Evolutionary conservation across 2,888 invertebrate species (phyloP).

Genomic region (Criorhina ranunculi): DNA sequence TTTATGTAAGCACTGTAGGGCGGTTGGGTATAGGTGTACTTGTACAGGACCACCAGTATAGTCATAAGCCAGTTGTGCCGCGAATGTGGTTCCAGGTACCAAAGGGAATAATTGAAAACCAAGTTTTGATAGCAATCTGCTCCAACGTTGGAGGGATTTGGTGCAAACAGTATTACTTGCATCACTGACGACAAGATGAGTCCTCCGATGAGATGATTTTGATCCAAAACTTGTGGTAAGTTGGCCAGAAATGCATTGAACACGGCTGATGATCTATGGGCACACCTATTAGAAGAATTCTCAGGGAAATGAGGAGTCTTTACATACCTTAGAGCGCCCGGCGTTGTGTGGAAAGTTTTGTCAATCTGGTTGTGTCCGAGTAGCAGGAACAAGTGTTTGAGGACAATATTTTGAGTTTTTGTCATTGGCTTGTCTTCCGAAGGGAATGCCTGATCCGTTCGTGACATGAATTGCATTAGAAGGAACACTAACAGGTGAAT

Average conservation of each 20-base stretch:
- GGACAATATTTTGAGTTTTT: conserved; percentile 93
- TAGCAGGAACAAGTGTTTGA: conserved; percentile 95
- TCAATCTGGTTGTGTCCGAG: conserved; percentile 97
- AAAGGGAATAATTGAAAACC: conserved; percentile 90
- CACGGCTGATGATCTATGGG: conserved; percentile 92
- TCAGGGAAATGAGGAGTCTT: not conserved
- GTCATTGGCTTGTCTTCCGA: conserved; percentile 93
- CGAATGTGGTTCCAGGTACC: conserved; percentile 94
- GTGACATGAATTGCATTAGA: conserved; percentile 98
- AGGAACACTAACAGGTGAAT: conserved; percentile 96
- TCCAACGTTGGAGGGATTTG: conserved; percentile 89
- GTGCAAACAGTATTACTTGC: conserved; percentile 92
- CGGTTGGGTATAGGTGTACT: conserved; percentile 92
- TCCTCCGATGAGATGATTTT: conserved; percentile 97
- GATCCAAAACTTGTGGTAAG: conserved; percentile 96
- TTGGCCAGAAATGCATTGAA: conserved; percentile 98
- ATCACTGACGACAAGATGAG: conserved; percentile 94
- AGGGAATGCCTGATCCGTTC: conserved; percentile 92
- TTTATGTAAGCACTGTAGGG: conserved; percentile 90
- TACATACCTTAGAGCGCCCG: conserved; percentile 91
- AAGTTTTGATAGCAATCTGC: conserved; percentile 87
- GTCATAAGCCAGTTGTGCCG: conserved; percentile 97
- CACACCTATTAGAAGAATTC: conserved; percentile 7
- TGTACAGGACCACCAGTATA: conserved; percentile 96
- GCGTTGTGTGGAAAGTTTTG: conserved; percentile 95